Evolutionary conservation across 35 echinoderm and acorn worm species (phyloP), one percentile per base, ranked within the genome.

Genomic region (Apostichopus japonicus): DNA sequence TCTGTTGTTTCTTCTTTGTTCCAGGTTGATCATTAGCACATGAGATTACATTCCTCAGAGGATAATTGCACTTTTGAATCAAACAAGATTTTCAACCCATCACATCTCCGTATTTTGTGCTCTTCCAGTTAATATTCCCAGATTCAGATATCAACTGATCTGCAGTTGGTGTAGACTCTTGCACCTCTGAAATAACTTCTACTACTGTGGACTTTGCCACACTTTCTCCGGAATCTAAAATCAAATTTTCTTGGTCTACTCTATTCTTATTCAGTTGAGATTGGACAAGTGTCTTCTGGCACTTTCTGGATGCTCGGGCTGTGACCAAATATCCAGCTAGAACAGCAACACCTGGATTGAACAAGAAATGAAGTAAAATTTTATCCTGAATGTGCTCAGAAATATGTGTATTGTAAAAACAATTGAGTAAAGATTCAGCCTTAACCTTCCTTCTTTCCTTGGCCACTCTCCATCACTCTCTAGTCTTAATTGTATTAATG

Each of bases 251-350:
- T 57, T 58, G 81, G 56, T 84, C 81, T 23, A 54, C 53, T 23
- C 54, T 58, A 0, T 57, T 57, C 53, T 84, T 84, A 23, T 84
- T 54, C 1, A 57, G 54, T 54, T 84, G 81, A 6, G 81, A 84
- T 57, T 84, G 81, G 81, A 84, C 81, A 17, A 84, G 51, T 17
- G 16, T 84, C 81, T 58, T 84, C 81, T 84, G 81, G 24, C 81
- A 84, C 22, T n/a, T 84, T 58, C 55, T 84, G 81, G 81, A 84
- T 23, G 81, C 81, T 24, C 24, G 53, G 54, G 81, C 81, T 57
- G 81, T 84, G 17, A 84, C 81, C n/a, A 84, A 57, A 51, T 84
- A 84, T 58, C 81, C 81, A 15, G 81, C 54, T 84, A 84, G 57
- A 22, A 84, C 55, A 84, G 81, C 81, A 23, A 54, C 54, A 84